Percentiles rank a stretch among this genome's conserved stretches.
Conservation (phyloP, 92 coral and sea anemone genomes). For the Blastomussa wellsi region DNA sequence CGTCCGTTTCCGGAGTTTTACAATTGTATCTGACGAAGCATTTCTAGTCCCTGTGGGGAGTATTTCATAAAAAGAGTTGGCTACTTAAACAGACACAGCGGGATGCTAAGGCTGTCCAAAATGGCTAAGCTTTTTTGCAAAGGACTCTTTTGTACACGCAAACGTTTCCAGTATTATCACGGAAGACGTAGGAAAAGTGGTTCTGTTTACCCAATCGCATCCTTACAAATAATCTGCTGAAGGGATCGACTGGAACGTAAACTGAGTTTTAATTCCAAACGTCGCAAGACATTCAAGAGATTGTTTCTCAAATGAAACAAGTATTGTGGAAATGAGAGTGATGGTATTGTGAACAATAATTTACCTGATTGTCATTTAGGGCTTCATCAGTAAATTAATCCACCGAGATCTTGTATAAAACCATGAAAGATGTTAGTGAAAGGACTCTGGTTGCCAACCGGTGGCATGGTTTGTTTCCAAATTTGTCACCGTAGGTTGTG, state of each 20-base stretch:
- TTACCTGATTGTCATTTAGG: neutral
- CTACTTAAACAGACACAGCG: constrained; percentile 43
- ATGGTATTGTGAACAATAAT: neutral
- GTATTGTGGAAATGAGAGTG: no score
- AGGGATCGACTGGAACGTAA: neutral
- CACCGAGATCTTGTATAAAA: neutral
- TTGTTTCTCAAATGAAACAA: neutral
- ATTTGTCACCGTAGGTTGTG: neutral
- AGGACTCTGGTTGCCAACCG: constrained; percentile 11
- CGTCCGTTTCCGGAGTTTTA: constrained; percentile 20
- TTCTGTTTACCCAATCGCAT: neutral
- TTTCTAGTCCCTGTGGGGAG: constrained; percentile 28
- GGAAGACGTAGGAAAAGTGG: neutral
- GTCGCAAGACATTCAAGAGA: neutral
- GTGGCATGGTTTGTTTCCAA: constrained; percentile 15
- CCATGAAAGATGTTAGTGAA: neutral
- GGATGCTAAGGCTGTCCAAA: neutral
- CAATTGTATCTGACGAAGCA: constrained; percentile 1
- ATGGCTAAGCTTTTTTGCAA: constrained; percentile 15
- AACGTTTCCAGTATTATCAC: neutral
- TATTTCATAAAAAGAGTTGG: neutral
- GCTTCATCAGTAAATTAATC: neutral
- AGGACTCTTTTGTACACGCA: constrained; percentile 5
- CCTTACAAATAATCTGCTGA: neutral
- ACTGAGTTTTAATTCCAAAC: neutral